Evolutionary conservation across 2,113 vertebrate genomes (phyloP), one percentile per base, ranked within the genome.

Genomic region (Scomber scombrus): DNA sequence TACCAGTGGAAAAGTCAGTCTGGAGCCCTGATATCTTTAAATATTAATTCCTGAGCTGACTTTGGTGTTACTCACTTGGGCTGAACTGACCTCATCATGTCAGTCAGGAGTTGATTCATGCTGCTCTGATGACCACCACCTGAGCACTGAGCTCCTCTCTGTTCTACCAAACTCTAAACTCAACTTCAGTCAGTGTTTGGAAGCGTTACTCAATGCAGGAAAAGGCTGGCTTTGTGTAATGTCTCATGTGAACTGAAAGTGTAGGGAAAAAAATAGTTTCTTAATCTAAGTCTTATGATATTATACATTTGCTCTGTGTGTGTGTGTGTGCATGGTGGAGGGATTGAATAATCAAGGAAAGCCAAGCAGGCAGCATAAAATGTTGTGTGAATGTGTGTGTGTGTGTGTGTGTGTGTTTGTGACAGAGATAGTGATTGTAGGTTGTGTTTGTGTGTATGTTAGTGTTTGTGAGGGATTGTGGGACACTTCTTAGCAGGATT

Each of bases 401-500:
- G 29, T 45, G 5, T 23, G 29, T 45, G 78, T 55, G 23, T 43
- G 57, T 70, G 67, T 69, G 29, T 76, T 29, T 78, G 40, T 49
- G 31, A 56, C 43, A 18, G 12, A 56, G 14, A 10, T 21, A 19
- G 45, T 64, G 71, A 54, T 52, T 50, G 64, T 43, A 21, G 19
- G 18, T 49, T 74, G 52, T 56, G 15, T 70, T 68, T 57, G 52
- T 65, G 63, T 79, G 61, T 55, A 34, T 34, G 55, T 67, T 71
- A 26, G 19, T 71, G 76, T 71, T 10, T 47, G 72, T 65, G 21
- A 71, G 69, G 69, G 71, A 77, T 76, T 75, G 82, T 21, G n/a
- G 26, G 69, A 89, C 29, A 49, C 63, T 72, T 85, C 76, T 87
- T 93, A 93, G 90, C 71, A 69, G 89, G 90, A 94, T 94, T 93